These are phyloP conservation scores for Diplosoma virens DNA, from an alignment of 23 tunicate genomes.

Conservation along the genomic window DNA sequence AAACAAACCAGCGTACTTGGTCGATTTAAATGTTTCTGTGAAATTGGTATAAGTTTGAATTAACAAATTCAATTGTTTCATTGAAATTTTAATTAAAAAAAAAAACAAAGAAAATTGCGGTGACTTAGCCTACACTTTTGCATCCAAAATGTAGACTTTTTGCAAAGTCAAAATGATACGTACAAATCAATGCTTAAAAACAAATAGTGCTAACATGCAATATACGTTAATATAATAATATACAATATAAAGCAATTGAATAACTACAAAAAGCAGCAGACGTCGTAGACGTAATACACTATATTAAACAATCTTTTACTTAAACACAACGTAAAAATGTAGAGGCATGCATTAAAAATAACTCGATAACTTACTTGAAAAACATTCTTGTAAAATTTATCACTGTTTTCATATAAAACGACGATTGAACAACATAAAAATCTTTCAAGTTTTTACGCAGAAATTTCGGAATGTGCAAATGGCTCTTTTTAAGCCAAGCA, in stretches of 20 bases:
- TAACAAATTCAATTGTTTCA: too few relatives aligned
- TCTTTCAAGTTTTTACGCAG: conserved; percentile 74
- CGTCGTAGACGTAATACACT: too few relatives aligned
- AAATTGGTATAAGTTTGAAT: background rate
- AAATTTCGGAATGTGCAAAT: conserved; percentile 40
- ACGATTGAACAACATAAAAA: conserved; percentile 74
- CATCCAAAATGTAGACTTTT: background rate
- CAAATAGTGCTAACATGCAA: too few relatives aligned
- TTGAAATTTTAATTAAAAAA: background rate
- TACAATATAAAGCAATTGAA: too few relatives aligned
- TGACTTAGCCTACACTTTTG: background rate
- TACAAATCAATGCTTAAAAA: too few relatives aligned
- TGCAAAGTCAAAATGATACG: too few relatives aligned
- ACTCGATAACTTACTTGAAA: conserved; percentile 79
- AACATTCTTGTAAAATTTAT: conserved; percentile 54
- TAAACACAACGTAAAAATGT: too few relatives aligned
- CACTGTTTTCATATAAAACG: conserved; percentile 69
- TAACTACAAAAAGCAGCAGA: too few relatives aligned
- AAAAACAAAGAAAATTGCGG: background rate
- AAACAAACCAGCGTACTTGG: background rate
- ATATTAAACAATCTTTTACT: too few relatives aligned
- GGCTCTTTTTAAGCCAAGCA: conserved; percentile 62
- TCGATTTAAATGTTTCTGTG: background rate
- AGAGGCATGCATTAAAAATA: too few relatives aligned
- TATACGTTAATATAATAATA: too few relatives aligned